Percentiles rank a stretch among this genome's conserved stretches.
Evolutionary conservation across 2,888 invertebrate genomes (phyloP).

Genomic region (Synergus laeviventris): DNA sequence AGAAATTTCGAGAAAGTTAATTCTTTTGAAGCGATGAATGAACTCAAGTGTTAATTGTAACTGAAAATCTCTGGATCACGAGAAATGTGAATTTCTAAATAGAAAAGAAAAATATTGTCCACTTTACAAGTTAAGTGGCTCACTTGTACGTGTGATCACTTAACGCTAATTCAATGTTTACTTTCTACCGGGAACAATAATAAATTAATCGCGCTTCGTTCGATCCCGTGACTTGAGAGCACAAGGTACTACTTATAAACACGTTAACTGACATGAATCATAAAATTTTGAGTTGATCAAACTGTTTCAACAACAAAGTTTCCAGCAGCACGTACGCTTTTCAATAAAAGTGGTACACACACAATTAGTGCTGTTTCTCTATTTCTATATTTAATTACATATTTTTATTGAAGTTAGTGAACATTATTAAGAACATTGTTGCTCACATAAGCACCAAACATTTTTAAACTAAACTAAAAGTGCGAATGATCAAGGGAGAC

Average conservation of each 20-base stretch:
- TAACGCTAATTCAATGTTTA: slow-evolving; percentile 38
- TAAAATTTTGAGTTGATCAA: slow-evolving; percentile 2
- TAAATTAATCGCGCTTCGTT: slow-evolving; percentile 36
- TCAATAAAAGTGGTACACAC: neutral
- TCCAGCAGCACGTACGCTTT: neutral
- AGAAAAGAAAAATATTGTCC: slow-evolving; percentile 19
- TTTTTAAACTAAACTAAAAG: too few relatives aligned
- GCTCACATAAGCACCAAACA: too few relatives aligned
- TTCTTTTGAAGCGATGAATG: neutral
- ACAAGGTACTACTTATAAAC: slow-evolving; percentile 23
- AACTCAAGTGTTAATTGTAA: neutral
- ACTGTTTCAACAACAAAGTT: neutral
- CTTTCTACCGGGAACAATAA: slow-evolving; percentile 33
- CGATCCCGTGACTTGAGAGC: slow-evolving; percentile 20
- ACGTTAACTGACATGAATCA: slow-evolving; percentile 18
- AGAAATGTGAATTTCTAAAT: neutral
- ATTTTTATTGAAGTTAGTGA: too few relatives aligned
- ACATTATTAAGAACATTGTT: too few relatives aligned
- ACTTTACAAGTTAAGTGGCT: slow-evolving; percentile 14
- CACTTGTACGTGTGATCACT: slow-evolving; percentile 23
- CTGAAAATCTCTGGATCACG: neutral
- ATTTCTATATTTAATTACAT: too few relatives aligned
- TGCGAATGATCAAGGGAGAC: too few relatives aligned
- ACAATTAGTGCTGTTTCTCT: neutral
- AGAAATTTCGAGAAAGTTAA: neutral